phyloP scores from a whole-genome alignment of 2,888 invertebrate genomes.

The Chromoteleia sp. region DNA sequence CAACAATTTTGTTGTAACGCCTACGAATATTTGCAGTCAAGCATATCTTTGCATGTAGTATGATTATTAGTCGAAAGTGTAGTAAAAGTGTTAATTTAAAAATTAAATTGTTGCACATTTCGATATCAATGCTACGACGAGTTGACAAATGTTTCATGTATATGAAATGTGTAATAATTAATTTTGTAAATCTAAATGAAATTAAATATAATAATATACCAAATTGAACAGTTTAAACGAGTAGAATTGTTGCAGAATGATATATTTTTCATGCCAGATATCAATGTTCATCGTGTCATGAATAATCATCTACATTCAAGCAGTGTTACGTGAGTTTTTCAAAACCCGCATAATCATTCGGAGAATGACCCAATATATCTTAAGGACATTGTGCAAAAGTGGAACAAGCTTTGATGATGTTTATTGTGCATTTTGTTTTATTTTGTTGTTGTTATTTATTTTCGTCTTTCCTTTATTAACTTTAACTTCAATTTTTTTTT shows the following conservation, averaged over 20 bases:
- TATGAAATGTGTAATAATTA: neutral
- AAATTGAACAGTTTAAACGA: neutral
- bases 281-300: constrained; percentile 23
- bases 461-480: constrained; percentile 16
- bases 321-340: constrained; percentile 83
- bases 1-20: neutral
- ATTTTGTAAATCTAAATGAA: neutral
- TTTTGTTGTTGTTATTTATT: constrained; percentile 5
- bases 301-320: constrained; percentile 77
- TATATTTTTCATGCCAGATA: neutral
- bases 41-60: constrained; percentile 63
- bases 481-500: constrained; percentile 16
- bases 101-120: constrained; percentile 12
- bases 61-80: constrained; percentile 58
- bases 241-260: constrained; percentile 9
- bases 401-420: constrained; percentile 26
- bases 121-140: neutral
- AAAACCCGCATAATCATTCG: constrained; percentile 54
- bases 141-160: neutral
- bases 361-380: constrained; percentile 53
- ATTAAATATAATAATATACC: neutral
- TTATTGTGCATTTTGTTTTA: constrained; percentile 29
- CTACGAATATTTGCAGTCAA: constrained; percentile 29
- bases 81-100: constrained; percentile 39
- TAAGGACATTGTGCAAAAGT: constrained; percentile 24